Evolutionary conservation across 2,797 vertebrate genomes (phyloP), one percentile per base, ranked within the genome.

Genomic region (Scomberomorus guttatus): DNA sequence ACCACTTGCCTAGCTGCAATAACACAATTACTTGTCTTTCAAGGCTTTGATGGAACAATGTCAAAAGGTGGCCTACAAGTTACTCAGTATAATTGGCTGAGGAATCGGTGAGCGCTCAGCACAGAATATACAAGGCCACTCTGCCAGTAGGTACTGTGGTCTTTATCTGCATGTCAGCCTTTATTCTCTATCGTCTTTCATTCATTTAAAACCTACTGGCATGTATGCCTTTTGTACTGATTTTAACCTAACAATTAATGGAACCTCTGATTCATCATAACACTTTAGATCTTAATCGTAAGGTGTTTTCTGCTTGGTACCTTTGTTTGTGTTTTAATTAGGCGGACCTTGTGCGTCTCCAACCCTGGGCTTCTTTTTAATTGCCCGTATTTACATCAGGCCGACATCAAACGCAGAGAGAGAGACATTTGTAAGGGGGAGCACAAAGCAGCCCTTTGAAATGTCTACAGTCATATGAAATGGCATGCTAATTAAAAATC

Each of bases 261-360:
- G 91, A 93, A 92, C 95, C 95, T 96, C 94, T 95, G 96, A 97
- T 96, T 96, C 96, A 96, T 97, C 95, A 95, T 94, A 96, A 96
- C 96, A 97, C 95, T 97, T 97, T 95, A 97, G 95, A 97, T 96
- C 95, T 96, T 97, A 97, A 97, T 98, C 96, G 96, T 94, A 95
- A 93, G 95, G 95, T 94, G 91, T 94, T 95, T 96, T 95, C 95
- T 95, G 93, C 94, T 90, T 79, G 94, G 92, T 96, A 97, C 95
- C 96, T 98, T 98, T 98, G 97, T 98, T 97, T 97, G 96, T 96
- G 94, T 96, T 97, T 98, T 98, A 97, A 98, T 98, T 98, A 97
- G 95, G 95, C 94, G 93, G 96, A 97, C 96, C 96, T 96, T 96
- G 95, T 95, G 94, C 92, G 88, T 97, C 96, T 97, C 94, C 95